Conservation (phyloP, 2,113 vertebrate genomes). For the Myrmecobius fasciatus region DNA sequence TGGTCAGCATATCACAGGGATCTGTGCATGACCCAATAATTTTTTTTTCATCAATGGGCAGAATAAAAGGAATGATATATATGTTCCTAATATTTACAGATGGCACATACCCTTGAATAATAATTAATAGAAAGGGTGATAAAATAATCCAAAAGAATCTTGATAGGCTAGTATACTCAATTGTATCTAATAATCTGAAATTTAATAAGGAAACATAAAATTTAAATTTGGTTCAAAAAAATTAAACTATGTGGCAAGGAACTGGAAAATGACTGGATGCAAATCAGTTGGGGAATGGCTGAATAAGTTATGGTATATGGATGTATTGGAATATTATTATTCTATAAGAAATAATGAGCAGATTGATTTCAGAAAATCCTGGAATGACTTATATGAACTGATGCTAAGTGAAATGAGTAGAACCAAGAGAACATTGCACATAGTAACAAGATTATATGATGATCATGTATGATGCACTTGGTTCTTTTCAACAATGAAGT, state of each 20-base stretch:
- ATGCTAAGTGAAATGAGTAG: no score
- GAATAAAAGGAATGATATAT: not conserved
- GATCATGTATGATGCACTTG: no score
- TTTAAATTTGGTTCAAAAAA: not conserved
- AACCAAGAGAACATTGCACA: no score
- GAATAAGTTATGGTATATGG: no score
- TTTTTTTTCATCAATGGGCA: not conserved
- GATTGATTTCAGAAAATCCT: no score
- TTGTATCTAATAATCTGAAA: not conserved
- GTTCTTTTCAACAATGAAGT: no score
- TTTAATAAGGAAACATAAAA: not conserved
- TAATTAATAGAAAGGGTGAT: not conserved
- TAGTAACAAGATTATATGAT: no score
- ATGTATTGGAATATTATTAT: no score
- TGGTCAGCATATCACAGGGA: not conserved
- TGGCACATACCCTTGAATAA: not conserved
- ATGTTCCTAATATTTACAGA: not conserved
- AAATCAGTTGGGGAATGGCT: no score
- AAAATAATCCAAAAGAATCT: not conserved
- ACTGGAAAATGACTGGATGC: no score
- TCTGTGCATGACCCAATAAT: not conserved
- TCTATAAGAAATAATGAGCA: no score
- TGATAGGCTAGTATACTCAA: not conserved
- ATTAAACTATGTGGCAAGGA: not conserved
- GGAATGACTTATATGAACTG: no score